Evolutionary conservation across 2,113 vertebrate species (phyloP), one percentile per base, ranked within the genome.

Genomic region (Pteronura brasiliensis): DNA sequence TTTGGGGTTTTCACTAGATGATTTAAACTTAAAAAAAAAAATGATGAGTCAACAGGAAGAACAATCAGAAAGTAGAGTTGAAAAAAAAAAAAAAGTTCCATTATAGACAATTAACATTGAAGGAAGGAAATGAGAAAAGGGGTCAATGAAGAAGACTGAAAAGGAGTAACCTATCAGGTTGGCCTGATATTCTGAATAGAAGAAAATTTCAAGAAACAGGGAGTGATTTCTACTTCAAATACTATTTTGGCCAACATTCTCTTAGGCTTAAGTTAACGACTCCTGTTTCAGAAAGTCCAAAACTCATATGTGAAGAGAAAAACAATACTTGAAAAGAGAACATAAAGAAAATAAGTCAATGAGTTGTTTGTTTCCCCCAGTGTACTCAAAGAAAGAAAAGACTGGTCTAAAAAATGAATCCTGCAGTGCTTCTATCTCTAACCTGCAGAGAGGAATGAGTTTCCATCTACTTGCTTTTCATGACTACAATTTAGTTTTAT

Each of bases 371-470:
- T 29, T 80, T 59, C 31, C 2, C 27, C 9, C 20, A 39, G 6
- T 96, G n/a, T 76, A 83, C 52, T 77, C 63, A 77, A 83, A 90
- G 49, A 95, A 90, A 88, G 44, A 69, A 96, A 96, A 59, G 92
- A 72, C 61, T 65, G 23, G 17, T 59, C 14, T 72, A 74, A 87
- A 90, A 93, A 83, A 39, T 65, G 69, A 84, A 76, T n/a, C 63
- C 80, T 34, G 44, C 44, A 44, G 84, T 55, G 61, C 39, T 96
- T 94, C 91, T 90, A 72, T 96, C 36, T 95, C 88, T 88, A 92
- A 88, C 80, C 84, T 90, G 81, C 82, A 67, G 76, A 92, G 74
- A 97, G 3, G 36, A 90, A 71, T 49, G 44, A 39, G 59, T 57
- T 93, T 94, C n/a, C 81, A 91, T 93, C 36, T 61, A 88, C 42